These are phyloP conservation scores for Enteromius argenteus DNA, from an alignment of 2,797 vertebrate species.

Conservation along the genomic window DNA sequence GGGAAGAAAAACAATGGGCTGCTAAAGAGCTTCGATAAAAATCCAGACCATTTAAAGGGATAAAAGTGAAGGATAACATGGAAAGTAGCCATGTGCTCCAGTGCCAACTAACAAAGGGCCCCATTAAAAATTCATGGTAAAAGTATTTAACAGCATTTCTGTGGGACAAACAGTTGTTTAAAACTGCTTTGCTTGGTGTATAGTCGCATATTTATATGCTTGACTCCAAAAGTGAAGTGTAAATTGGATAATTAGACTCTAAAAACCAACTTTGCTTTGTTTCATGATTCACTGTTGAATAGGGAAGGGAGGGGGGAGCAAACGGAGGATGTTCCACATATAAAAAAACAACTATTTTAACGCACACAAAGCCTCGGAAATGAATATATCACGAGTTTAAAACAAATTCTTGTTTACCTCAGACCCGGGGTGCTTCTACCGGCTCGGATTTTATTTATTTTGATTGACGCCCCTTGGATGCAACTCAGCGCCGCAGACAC, in stretches of 20 bases:
- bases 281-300: conserved; percentile 53
- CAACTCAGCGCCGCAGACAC: conserved; percentile 90
- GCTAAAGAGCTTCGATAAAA: neutral
- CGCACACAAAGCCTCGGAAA: neutral
- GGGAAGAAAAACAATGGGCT: neutral
- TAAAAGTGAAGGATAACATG: neutral
- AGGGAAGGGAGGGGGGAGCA: conserved; percentile 24
- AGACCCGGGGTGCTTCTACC: conserved; percentile 94
- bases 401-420: conserved; percentile 74
- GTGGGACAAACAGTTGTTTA: neutral
- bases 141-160: conserved; percentile 10
- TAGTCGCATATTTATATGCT: neutral
- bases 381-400: neutral
- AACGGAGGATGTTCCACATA: neutral
- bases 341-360: neutral
- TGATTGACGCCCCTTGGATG: conserved; percentile 83
- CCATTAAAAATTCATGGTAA: conserved; percentile 52
- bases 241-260: neutral
- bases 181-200: neutral
- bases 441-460: conserved; percentile 89
- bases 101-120: conserved; percentile 66
- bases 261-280: conserved; percentile 66
- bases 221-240: neutral
- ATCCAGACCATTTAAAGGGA: neutral
- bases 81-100: conserved; percentile 64